Percentiles rank a stretch among this genome's conserved stretches.
These are phyloP conservation scores for Anas platyrhynchos DNA, from an alignment of 2,113 vertebrate species.

Conservation along the genomic window DNA sequence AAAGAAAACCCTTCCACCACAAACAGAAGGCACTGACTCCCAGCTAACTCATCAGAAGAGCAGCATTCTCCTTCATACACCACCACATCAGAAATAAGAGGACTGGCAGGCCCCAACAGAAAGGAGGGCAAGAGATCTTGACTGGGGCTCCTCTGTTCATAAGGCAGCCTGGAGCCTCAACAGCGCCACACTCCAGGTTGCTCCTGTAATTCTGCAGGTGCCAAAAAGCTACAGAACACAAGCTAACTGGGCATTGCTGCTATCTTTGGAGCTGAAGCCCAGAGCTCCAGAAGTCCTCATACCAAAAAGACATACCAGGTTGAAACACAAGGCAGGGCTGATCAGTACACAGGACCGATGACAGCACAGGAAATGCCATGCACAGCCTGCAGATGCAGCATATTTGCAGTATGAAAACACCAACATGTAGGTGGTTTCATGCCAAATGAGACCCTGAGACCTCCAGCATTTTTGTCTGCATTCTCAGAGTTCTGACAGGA, in stretches of 20 bases:
- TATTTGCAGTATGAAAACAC: accelerated
- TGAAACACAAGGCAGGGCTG: not conserved
- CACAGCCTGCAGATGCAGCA: not conserved
- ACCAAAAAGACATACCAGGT: not conserved
- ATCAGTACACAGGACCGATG: not conserved
- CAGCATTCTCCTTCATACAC: not conserved
- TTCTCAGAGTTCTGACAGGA: not conserved
- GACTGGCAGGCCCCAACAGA: not conserved
- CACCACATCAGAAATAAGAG: not conserved
- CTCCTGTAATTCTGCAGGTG: not conserved
- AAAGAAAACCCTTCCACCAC: not conserved
- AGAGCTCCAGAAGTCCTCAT: not conserved
- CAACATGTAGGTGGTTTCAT: not conserved
- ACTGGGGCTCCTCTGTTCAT: not conserved
- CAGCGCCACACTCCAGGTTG: not conserved
- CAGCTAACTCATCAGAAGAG: not conserved
- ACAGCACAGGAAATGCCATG: not conserved
- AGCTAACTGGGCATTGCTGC: not conserved
- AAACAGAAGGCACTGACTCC: not conserved
- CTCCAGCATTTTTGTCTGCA: not conserved
- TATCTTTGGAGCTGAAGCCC: not conserved
- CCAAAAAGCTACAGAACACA: not conserved
- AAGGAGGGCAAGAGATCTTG: not conserved
- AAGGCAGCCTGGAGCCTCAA: not conserved
- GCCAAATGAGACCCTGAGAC: not conserved